phyloP scores from a whole-genome alignment of 1,140 invertebrate species.

The Hesperophylax magnus region DNA sequence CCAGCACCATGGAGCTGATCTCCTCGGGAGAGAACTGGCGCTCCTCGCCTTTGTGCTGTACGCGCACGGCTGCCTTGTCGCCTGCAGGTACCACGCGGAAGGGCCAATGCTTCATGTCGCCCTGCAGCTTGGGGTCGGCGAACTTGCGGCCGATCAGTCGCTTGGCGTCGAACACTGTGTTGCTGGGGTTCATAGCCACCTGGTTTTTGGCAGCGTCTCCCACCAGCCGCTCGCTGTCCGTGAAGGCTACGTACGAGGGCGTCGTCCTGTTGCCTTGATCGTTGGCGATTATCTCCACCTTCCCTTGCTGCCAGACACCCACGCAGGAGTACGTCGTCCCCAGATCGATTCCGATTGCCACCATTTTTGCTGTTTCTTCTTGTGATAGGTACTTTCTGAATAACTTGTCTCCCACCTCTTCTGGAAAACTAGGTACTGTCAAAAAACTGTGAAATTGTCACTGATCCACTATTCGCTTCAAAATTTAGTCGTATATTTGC shows the following conservation, averaged over 20 bases:
- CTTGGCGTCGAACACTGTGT: conserved; percentile 63
- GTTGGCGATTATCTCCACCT: conserved; percentile 78
- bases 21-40: conserved; percentile 83
- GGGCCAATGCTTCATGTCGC: conserved; percentile 84
- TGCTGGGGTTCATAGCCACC: conserved; percentile 71
- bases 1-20: conserved; percentile 69
- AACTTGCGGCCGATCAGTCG: conserved; percentile 77
- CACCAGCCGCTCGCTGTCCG: conserved; percentile 84
- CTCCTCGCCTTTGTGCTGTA: conserved; percentile 77
- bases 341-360: conserved; percentile 79
- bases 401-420: too few relatives aligned
- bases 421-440: too few relatives aligned
- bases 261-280: conserved; percentile 95
- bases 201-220: conserved; percentile 81
- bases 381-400: background rate
- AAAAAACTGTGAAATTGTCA: too few relatives aligned
- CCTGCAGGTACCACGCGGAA: conserved; percentile 78
- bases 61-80: conserved; percentile 77
- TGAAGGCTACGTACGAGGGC: conserved; percentile 92
- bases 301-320: conserved; percentile 88
- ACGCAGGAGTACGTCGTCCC: conserved; percentile 88
- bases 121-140: conserved; percentile 79
- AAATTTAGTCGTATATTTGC: too few relatives aligned
- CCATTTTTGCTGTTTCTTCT: conserved; percentile 8
- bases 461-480: too few relatives aligned